Evolutionary conservation across 1,140 invertebrate genomes (phyloP), one percentile per base, ranked within the genome.

Genomic region (Penaeus indicus): DNA sequence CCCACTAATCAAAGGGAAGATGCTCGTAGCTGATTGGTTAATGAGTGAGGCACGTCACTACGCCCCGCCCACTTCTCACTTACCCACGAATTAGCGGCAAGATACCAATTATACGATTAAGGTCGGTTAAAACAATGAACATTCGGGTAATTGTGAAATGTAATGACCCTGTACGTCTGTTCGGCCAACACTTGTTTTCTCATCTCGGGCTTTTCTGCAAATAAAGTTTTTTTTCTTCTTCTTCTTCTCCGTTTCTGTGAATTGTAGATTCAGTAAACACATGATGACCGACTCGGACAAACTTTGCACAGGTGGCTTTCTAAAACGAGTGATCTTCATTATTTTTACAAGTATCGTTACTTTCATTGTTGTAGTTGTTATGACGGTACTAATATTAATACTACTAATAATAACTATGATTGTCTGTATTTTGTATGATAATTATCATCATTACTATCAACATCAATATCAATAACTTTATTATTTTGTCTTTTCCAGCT

Each of bases 1-100:
- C 54, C 42, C 72, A 25, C 27, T 75, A 75, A 75, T 75, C 27
- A 75, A 75, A 75, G 72, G 72, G 72, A 75, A 75, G 72, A 75
- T 75, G 42, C 72, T 75, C 72, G 42, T 4, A 75, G 72, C 72
- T 75, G 72, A 75, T 75, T 75, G 72, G 72, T 75, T 75, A 75
- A 75, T 75, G 72, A 75, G 72, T 38, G 72, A 38, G 72, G 25
- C 27, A 32, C 72, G 72, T 75, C 72, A 75, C 72, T 75, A 75
- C 72, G 72, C 72, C 72, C 72, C 72, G 72, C 72, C 72, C 72
- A 75, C 72, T 27, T 75, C 72, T 75, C 72, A 75, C 72, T 38
- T 75, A 38, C 72, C 72, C 72, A 38, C 72, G 21, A 75, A 75
- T 75, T 75, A 75, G 72, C 27, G 18, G 27, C 42, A 75, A 75